Conservation (phyloP, 2,113 vertebrate species). For the Gasterosteus nipponicus region DNA sequence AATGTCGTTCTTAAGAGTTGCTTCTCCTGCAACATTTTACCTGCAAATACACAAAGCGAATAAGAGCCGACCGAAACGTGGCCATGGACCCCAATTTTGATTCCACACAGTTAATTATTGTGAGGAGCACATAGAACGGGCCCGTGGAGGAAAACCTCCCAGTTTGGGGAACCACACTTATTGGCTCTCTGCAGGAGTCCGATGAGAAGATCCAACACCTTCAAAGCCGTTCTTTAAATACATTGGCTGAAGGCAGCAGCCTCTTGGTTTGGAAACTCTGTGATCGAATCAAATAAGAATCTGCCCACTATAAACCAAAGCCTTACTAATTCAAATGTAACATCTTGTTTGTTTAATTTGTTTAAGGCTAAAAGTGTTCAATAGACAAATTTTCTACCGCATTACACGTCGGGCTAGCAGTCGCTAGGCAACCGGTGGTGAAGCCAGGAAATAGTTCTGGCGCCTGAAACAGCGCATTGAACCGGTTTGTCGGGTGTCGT, state of each 20-base stretch:
- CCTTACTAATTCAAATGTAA: not conserved
- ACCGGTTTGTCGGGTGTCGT: not conserved
- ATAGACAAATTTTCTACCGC: not conserved
- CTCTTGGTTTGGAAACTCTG: not conserved
- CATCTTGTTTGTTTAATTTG: not conserved
- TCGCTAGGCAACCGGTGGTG: not conserved
- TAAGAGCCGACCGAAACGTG: not conserved
- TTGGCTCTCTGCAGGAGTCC: not conserved
- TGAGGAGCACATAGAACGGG: not conserved
- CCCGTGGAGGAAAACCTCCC: not conserved
- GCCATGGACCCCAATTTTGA: not conserved
- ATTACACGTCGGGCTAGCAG: not conserved
- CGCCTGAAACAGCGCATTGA: not conserved
- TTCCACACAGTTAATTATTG: not conserved
- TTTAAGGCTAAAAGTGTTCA: not conserved
- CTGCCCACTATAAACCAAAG: not conserved
- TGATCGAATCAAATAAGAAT: not conserved
- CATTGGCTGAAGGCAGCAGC: not conserved
- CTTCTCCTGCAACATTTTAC: not conserved
- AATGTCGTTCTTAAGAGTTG: not conserved
- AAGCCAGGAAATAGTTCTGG: slow-evolving; percentile 10
- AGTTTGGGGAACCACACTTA: not conserved
- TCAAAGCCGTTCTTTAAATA: not conserved
- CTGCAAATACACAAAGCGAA: not conserved
- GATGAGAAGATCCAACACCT: not conserved